Evolutionary conservation across 2,797 vertebrate species (phyloP).

Genomic region (Microctenopoma lineatum): DNA sequence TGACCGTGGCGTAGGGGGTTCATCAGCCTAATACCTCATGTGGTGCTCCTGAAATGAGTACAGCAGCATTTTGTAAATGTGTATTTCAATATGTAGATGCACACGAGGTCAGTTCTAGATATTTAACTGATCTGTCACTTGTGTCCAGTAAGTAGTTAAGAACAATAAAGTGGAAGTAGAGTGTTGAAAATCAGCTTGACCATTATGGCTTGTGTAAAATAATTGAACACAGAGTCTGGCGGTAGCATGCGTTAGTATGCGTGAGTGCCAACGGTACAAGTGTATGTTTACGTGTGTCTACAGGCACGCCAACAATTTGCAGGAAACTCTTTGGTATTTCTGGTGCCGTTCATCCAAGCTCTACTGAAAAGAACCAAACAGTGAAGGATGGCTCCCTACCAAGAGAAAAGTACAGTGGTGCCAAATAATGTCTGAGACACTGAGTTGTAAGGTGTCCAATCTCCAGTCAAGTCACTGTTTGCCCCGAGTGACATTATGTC

Average conservation of each 20-base stretch:
- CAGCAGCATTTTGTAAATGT: slow-evolving; percentile 26
- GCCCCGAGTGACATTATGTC: slow-evolving; percentile 63
- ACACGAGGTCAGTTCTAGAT: slow-evolving; percentile 40
- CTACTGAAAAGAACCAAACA: slow-evolving; percentile 72
- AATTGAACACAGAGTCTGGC: slow-evolving; percentile 65
- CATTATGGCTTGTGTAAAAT: slow-evolving; percentile 61
- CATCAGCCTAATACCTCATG: slow-evolving; percentile 44
- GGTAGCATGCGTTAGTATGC: slow-evolving; percentile 18
- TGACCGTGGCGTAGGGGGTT: slow-evolving; percentile 37
- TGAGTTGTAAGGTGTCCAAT: slow-evolving; percentile 76
- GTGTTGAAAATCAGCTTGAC: slow-evolving; percentile 41
- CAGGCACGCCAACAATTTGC: slow-evolving; percentile 71
- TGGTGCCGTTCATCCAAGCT: slow-evolving; percentile 66
- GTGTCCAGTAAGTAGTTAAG: slow-evolving; percentile 43
- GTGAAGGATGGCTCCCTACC: slow-evolving; percentile 65
- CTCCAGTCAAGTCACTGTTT: slow-evolving; percentile 73
- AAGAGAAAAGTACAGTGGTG: slow-evolving; percentile 66
- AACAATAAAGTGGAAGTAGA: slow-evolving; percentile 35
- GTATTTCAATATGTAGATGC: slow-evolving; percentile 33
- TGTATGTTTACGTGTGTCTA: slow-evolving; percentile 58
- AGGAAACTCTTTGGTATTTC: slow-evolving; percentile 76
- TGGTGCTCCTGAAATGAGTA: slow-evolving; percentile 36
- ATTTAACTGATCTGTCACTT: slow-evolving; percentile 44
- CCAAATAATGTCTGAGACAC: slow-evolving; percentile 70
- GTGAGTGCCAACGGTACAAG: slow-evolving; percentile 42